Evolutionary conservation across 2,888 invertebrate genomes (phyloP).

Genomic region (Frankliniella fusca): DNA sequence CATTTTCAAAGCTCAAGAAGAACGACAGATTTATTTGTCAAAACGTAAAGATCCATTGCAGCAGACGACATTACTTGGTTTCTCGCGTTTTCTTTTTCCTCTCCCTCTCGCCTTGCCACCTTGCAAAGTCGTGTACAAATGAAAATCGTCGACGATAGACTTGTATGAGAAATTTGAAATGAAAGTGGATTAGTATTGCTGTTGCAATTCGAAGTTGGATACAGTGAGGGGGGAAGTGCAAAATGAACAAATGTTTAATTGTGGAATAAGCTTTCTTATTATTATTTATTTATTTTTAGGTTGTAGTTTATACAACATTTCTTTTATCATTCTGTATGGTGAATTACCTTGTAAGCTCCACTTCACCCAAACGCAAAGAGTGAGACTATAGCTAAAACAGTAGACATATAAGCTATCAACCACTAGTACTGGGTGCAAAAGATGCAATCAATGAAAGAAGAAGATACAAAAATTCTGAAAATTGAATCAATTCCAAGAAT

Average conservation of each 20-base stretch:
- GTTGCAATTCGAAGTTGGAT: too few species aligned
- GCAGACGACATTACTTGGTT: background rate
- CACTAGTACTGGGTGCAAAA: slow-evolving; percentile 20
- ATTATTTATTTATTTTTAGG: background rate
- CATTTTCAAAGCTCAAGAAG: background rate
- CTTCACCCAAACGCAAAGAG: slow-evolving; percentile 26
- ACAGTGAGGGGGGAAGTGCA: too few species aligned
- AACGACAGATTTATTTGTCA: background rate
- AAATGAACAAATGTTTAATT: background rate
- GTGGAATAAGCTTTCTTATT: slow-evolving; percentile 19
- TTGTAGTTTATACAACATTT: slow-evolving; percentile 5
- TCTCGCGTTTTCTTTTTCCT: background rate
- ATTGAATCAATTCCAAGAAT: background rate
- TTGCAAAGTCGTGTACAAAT: slow-evolving; percentile 18
- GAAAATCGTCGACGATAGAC: background rate
- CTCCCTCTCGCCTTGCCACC: background rate
- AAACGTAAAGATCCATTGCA: background rate
- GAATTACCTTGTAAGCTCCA: background rate
- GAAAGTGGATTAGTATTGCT: background rate
- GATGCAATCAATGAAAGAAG: slow-evolving; percentile 13
- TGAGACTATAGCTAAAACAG: slow-evolving; percentile 19
- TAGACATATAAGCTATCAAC: slow-evolving; percentile 11
- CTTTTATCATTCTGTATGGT: background rate
- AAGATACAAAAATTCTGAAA: slow-evolving; percentile 11
- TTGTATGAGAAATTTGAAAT: background rate